Evolutionary conservation across 2,113 vertebrate genomes (phyloP).

Genomic region (Marmota flaviventris): DNA sequence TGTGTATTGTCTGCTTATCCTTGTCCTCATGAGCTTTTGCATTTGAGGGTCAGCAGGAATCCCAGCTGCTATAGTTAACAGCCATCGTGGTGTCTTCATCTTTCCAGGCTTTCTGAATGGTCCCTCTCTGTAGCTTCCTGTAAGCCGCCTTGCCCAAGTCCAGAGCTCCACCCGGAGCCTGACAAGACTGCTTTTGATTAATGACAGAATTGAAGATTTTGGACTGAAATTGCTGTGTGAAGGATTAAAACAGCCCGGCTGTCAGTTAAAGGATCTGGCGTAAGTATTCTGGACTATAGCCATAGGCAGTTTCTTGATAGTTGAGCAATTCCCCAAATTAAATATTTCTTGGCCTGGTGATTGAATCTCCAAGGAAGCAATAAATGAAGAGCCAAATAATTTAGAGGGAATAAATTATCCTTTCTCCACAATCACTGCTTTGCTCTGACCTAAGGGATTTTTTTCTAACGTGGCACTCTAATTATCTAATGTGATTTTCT

Average conservation of each 20-base stretch:
- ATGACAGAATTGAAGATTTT: constrained; percentile 82
- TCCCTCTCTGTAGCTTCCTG: constrained; percentile 83
- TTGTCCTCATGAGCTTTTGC: constrained; percentile 14
- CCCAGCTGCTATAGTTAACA: not conserved
- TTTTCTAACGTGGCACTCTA: not conserved
- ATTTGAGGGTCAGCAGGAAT: constrained; percentile 26
- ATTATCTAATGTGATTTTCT: constrained; percentile 46
- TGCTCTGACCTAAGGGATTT: not conserved
- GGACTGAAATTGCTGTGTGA: constrained; percentile 86
- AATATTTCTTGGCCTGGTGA: constrained; percentile 55
- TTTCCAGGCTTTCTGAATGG: constrained; percentile 71
- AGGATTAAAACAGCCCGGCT: constrained; percentile 84
- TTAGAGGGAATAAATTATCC: constrained; percentile 29
- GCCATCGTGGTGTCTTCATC: not conserved
- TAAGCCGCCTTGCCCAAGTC: constrained; percentile 82
- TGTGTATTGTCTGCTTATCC: constrained; percentile 40
- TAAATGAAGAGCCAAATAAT: constrained; percentile 40
- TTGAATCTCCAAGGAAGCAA: constrained; percentile 31
- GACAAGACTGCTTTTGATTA: constrained; percentile 85
- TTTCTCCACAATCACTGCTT: not conserved
- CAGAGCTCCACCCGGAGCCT: constrained; percentile 81
- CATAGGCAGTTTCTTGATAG: constrained; percentile 31
- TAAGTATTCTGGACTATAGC: constrained; percentile 74
- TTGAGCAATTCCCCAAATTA: constrained; percentile 60
- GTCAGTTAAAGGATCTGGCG: constrained; percentile 82